phyloP scores from a whole-genome alignment of 2,888 invertebrate species.

The Scrobipalpa costella region DNA sequence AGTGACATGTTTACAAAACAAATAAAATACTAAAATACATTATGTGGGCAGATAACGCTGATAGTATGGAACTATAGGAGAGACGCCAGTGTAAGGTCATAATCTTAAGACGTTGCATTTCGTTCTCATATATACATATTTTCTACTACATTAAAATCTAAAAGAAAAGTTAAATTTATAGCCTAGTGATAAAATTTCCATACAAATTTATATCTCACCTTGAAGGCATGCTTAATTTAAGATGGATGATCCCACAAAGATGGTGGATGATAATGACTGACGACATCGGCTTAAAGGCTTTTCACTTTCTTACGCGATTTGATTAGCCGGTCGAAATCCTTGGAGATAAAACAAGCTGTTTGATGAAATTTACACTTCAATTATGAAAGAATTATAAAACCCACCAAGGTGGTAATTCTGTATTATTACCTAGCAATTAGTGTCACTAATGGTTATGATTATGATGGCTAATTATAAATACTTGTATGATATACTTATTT shows the following conservation, averaged over 20 bases:
- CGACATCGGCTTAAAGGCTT: slow-evolving; percentile 59
- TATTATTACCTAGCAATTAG: neutral
- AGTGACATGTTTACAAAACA: slow-evolving; percentile 56
- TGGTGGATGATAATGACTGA: slow-evolving; percentile 59
- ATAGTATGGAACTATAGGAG: slow-evolving; percentile 21
- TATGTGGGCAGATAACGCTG: slow-evolving; percentile 32
- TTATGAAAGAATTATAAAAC: neutral
- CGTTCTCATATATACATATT: slow-evolving; percentile 2
- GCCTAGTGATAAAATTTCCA: too few species aligned
- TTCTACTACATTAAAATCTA: too few species aligned
- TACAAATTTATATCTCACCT: slow-evolving; percentile 36
- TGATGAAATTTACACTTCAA: neutral
- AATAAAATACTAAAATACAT: slow-evolving; percentile 42
- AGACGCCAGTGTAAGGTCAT: slow-evolving; percentile 25
- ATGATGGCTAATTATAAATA: too few species aligned
- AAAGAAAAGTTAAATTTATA: too few species aligned
- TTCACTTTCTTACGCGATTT: slow-evolving; percentile 30
- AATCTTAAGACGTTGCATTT: slow-evolving; percentile 23
- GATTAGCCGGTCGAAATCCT: slow-evolving; percentile 5
- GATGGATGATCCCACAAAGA: slow-evolving; percentile 57
- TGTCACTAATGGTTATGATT: neutral
- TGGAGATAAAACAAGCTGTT: neutral
- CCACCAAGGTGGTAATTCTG: neutral
- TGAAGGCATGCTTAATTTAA: slow-evolving; percentile 63
- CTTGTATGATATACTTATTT: too few species aligned